Percentiles rank a stretch among this genome's conserved stretches.
Conservation (phyloP, 1,140 invertebrate species). For the Aricia agestis region DNA sequence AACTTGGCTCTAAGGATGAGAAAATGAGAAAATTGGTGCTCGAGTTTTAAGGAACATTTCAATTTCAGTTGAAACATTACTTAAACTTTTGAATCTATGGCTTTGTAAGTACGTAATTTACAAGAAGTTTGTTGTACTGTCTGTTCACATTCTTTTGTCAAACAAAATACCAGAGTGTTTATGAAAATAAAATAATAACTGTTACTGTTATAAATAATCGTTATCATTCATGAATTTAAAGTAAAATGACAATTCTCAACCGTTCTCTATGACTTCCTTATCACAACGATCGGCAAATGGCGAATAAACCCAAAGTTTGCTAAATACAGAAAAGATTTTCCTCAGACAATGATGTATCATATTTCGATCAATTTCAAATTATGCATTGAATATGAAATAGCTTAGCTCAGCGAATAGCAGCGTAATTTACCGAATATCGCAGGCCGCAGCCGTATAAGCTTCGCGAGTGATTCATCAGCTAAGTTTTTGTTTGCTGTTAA, state of each 20-base stretch:
- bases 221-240: no score
- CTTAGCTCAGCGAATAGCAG: neutral
- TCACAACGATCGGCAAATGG: neutral
- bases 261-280: neutral
- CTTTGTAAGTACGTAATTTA: neutral
- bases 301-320: neutral
- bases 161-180: no score
- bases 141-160: no score
- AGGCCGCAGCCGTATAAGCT: neutral
- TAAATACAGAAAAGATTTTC: neutral
- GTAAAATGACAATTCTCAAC: no score
- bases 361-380: constrained; percentile 1
- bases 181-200: no score
- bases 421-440: no score
- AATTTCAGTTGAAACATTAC: neutral
- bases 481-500: neutral
- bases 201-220: no score
- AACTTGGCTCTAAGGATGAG: neutral
- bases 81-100: neutral
- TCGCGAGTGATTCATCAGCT: neutral
- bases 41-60: neutral
- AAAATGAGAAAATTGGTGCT: neutral
- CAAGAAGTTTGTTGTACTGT: neutral
- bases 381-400: neutral
- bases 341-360: neutral